Evolutionary conservation across 2,888 invertebrate species (phyloP).

Genomic region (Diadromus collaris): DNA sequence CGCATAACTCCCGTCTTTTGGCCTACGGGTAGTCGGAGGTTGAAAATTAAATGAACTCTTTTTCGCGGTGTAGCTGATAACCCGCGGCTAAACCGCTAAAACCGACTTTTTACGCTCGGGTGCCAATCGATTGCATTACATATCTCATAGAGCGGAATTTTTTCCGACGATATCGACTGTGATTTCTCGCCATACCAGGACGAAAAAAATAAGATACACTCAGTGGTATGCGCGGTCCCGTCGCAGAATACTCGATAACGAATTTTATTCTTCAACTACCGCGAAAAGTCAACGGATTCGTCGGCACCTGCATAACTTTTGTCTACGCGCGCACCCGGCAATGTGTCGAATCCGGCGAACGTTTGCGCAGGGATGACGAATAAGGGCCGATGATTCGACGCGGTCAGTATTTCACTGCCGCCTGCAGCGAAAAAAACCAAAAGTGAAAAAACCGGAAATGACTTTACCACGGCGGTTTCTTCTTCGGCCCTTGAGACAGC

Average conservation of each 20-base stretch:
- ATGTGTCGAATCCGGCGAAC: conserved; percentile 24
- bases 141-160: not conserved
- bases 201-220: conserved; percentile 1
- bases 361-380: not conserved
- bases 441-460: conserved; percentile 41
- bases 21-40: too few species aligned
- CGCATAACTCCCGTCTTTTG: too few species aligned
- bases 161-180: not conserved
- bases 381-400: conserved; percentile 26
- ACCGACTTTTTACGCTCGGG: not conserved
- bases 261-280: not conserved
- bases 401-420: conserved; percentile 35
- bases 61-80: not conserved
- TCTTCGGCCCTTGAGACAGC: conserved; percentile 2
- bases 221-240: not conserved
- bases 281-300: not conserved
- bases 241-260: not conserved
- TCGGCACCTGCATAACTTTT: not conserved
- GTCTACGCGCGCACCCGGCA: not conserved
- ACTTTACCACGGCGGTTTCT: conserved; percentile 2
- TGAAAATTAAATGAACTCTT: too few species aligned
- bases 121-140: not conserved
- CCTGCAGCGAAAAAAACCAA: not conserved
- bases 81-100: not conserved
- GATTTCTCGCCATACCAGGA: not conserved